These are phyloP conservation scores for Zelleria hepariella DNA, from an alignment of 2,888 invertebrate genomes.

Conservation along the genomic window DNA sequence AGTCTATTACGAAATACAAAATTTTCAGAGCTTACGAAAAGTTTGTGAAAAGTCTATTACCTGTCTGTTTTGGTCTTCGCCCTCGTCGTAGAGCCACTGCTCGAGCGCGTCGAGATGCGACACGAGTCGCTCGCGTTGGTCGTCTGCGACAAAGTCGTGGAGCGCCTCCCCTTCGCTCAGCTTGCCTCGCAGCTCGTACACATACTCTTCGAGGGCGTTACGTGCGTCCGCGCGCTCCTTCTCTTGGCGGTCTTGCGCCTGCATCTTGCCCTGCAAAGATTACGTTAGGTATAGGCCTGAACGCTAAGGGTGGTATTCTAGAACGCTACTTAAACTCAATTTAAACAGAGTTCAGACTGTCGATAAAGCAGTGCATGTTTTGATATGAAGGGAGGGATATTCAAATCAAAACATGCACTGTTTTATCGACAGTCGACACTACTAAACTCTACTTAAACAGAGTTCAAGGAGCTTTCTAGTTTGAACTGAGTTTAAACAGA, in stretches of 20 bases:
- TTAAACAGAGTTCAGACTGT: too few species aligned
- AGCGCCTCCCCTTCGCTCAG: slow-evolving; percentile 82
- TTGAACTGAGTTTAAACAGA: too few species aligned
- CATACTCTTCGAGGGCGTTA: slow-evolving; percentile 98
- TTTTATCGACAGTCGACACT: too few species aligned
- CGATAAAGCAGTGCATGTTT: too few species aligned
- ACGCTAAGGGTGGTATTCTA: too few species aligned
- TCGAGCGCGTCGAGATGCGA: slow-evolving; percentile 86
- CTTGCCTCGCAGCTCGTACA: slow-evolving; percentile 95
- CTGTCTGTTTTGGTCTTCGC: slow-evolving; percentile 91
- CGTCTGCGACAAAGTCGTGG: slow-evolving; percentile 81
- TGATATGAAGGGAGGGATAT: too few species aligned
- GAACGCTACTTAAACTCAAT: too few species aligned
- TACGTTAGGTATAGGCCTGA: too few species aligned
- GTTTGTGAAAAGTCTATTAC: slow-evolving; percentile 26
- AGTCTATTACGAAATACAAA: neutral
- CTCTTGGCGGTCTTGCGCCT: slow-evolving; percentile 90
- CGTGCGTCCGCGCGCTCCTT: slow-evolving; percentile 96
- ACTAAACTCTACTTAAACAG: too few species aligned
- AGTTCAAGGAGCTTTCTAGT: too few species aligned
- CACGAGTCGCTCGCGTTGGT: slow-evolving; percentile 75
- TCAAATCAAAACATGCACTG: too few species aligned
- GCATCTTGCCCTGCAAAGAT: slow-evolving; percentile 78
- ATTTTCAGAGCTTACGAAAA: neutral
- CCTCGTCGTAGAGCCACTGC: slow-evolving; percentile 96